Evolutionary conservation across 2,113 vertebrate genomes (phyloP).

Genomic region (Arothron firmamentum): DNA sequence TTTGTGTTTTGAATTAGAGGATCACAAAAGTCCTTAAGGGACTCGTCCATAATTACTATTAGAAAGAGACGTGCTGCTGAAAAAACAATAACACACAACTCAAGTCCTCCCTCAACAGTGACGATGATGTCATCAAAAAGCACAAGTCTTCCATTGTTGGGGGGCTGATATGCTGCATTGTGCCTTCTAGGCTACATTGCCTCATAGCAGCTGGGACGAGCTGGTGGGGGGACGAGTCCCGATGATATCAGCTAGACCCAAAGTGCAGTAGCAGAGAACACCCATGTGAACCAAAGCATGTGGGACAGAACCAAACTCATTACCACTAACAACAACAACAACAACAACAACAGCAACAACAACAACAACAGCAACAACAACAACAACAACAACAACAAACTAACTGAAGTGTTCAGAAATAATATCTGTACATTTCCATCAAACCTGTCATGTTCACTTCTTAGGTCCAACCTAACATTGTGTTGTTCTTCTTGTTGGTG

Average conservation of each 20-base stretch:
- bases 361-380: too few relatives aligned
- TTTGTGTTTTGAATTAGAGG: too few relatives aligned
- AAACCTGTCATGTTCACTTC: too few relatives aligned
- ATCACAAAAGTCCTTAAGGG: too few relatives aligned
- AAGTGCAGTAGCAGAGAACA: slow-evolving; percentile 65
- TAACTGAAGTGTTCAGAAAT: too few relatives aligned
- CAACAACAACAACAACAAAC: too few relatives aligned
- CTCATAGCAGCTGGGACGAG: slow-evolving; percentile 72
- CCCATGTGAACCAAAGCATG: slow-evolving; percentile 27
- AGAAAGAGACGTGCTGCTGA: slow-evolving; percentile 37
- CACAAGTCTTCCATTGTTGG: slow-evolving; percentile 72
- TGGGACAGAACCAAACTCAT: too few relatives aligned
- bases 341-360: too few relatives aligned
- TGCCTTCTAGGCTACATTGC: slow-evolving; percentile 72
- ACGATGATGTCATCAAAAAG: slow-evolving; percentile 69
- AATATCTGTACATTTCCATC: too few relatives aligned
- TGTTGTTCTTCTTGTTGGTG: too few relatives aligned
- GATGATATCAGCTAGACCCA: slow-evolving; percentile 66
- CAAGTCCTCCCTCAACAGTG: slow-evolving; percentile 8
- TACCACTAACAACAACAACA: too few relatives aligned
- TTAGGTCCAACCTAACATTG: too few relatives aligned
- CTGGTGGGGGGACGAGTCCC: slow-evolving; percentile 69
- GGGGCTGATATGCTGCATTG: slow-evolving; percentile 66
- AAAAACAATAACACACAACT: slow-evolving; percentile 52
- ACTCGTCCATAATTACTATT: slow-evolving; percentile 1